These are phyloP conservation scores for Parnassius orleans DNA, from an alignment of 2,888 invertebrate species.

Conservation along the genomic window DNA sequence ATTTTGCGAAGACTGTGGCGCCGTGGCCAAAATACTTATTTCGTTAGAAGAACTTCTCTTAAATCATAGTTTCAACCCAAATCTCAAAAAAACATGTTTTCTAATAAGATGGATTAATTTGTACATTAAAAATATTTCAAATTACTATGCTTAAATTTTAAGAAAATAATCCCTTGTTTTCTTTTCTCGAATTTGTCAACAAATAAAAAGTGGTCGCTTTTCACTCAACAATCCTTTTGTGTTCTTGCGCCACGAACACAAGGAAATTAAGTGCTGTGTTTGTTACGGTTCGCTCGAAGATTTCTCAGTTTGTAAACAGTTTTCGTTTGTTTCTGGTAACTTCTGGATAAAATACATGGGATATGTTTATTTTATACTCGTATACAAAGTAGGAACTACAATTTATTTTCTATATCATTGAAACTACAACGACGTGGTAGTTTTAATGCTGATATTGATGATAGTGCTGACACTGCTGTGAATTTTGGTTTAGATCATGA, in stretches of 20 bases:
- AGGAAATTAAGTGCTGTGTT: conserved; percentile 18
- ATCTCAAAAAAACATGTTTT: neutral
- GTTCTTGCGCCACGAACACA: conserved; percentile 2
- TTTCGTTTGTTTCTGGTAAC: conserved; percentile 2
- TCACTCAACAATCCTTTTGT: conserved; percentile 16
- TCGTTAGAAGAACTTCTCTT: neutral
- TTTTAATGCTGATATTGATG: too few species aligned
- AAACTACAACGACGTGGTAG: too few species aligned
- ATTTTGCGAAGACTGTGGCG: too few species aligned
- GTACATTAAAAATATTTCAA: neutral
- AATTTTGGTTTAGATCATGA: too few species aligned
- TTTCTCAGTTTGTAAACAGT: conserved; percentile 15
- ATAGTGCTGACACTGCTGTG: too few species aligned
- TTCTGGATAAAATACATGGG: neutral
- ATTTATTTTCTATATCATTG: too few species aligned
- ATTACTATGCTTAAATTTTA: conserved; percentile 4
- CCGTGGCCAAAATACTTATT: neutral
- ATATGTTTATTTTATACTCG: too few species aligned
- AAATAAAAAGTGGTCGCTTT: conserved; percentile 20
- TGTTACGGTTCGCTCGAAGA: conserved; percentile 8
- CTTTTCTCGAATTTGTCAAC: conserved; percentile 12
- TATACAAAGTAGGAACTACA: too few species aligned
- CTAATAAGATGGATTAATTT: neutral
- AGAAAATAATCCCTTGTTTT: conserved; percentile 9
- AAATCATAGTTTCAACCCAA: neutral